Conservation (phyloP, 2,113 vertebrate genomes). For the Thamnophis sirtalis region DNA sequence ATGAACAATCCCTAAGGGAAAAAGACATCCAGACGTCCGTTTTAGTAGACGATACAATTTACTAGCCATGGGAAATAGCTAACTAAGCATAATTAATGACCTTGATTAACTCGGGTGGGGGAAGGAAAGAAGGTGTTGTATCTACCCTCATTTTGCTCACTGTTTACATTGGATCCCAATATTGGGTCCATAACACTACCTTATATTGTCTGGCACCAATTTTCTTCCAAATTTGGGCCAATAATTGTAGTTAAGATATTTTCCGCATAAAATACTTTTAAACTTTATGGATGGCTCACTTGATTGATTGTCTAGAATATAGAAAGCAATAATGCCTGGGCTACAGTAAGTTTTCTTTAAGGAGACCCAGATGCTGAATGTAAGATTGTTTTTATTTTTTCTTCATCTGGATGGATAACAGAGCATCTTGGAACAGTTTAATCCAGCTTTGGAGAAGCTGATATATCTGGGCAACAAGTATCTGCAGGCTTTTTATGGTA, state of each 20-base stretch:
- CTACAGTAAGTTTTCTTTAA: neutral
- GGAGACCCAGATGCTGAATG: neutral
- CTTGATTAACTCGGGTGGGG: neutral
- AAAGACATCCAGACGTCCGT: neutral
- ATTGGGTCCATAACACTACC: neutral
- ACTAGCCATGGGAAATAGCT: neutral
- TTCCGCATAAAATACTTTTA: neutral
- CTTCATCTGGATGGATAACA: constrained; percentile 49
- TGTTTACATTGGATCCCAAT: neutral
- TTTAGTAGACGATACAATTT: neutral
- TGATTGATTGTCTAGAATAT: neutral
- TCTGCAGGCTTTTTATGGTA: constrained; percentile 84
- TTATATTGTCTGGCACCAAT: neutral
- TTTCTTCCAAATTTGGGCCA: neutral
- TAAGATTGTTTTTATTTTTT: neutral
- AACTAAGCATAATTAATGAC: neutral
- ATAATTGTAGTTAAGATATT: neutral
- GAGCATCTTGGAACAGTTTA: constrained; percentile 90
- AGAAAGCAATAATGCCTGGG: neutral
- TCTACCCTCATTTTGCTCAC: neutral
- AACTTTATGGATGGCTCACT: neutral
- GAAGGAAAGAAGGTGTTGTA: neutral
- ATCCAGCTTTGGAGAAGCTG: constrained; percentile 86
- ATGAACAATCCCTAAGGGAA: neutral
- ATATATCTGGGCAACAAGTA: constrained; percentile 89